These are phyloP conservation scores for Fragum whitleyi DNA, from an alignment of 2,888 invertebrate genomes.

Conservation along the genomic window DNA sequence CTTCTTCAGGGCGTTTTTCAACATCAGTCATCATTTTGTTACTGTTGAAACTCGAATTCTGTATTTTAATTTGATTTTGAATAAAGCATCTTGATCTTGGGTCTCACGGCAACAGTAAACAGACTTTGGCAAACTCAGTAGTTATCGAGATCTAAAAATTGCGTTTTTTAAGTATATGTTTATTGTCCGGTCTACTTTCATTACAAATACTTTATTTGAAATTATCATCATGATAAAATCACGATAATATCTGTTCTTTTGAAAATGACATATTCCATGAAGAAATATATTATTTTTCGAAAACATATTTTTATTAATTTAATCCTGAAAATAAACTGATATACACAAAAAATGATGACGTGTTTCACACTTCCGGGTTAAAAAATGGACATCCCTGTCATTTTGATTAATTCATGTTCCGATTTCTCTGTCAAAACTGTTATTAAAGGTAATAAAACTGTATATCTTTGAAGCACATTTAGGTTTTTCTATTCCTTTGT, in stretches of 20 bases:
- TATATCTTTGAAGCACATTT: no score
- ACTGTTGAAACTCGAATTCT: no score
- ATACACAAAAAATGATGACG: neutral
- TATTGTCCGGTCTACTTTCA: neutral
- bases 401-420: constrained; percentile 75
- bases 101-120: constrained; percentile 70
- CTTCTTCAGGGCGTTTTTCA: constrained; percentile 79
- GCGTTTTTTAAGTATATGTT: constrained; percentile 2
- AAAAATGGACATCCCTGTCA: constrained; percentile 76
- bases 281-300: no score
- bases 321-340: neutral
- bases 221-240: no score
- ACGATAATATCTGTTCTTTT: no score
- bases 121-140: constrained; percentile 42
- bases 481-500: no score
- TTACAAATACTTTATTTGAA: no score
- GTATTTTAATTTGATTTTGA: no score
- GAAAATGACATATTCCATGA: no score
- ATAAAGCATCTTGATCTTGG: constrained; percentile 24
- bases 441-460: constrained; percentile 66
- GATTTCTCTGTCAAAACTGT: constrained; percentile 66
- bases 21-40: constrained; percentile 76
- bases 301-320: no score
- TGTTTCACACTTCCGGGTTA: constrained; percentile 66
- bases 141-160: constrained; percentile 12